Evolutionary conservation across 2,797 vertebrate genomes (phyloP).

Genomic region (Macroramphosus scolopax): DNA sequence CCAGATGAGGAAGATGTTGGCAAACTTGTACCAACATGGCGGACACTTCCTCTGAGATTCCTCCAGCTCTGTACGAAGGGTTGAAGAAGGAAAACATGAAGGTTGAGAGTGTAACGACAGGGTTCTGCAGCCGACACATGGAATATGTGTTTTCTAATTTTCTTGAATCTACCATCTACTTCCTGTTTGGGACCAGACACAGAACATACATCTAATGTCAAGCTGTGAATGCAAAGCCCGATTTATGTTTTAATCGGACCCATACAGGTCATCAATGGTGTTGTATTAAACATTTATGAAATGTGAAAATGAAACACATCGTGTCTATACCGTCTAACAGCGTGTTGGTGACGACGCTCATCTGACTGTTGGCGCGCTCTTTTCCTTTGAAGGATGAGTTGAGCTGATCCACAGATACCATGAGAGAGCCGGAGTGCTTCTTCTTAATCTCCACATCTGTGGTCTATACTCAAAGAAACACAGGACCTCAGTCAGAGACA

Average conservation of each 20-base stretch:
- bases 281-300: too few species aligned
- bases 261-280: not conserved
- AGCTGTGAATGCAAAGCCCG: too few species aligned
- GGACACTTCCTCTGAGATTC: conserved; percentile 97
- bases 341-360: conserved; percentile 96
- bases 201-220: too few species aligned
- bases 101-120: not conserved
- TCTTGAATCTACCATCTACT: not conserved
- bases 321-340: conserved; percentile 87
- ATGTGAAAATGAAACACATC: too few species aligned
- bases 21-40: conserved; percentile 97
- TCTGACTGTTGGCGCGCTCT: conserved; percentile 92
- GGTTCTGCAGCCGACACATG: too few species aligned
- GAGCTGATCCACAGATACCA: conserved; percentile 97
- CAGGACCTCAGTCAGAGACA: conserved; percentile 26
- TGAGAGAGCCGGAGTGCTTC: conserved; percentile 93
- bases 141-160: not conserved
- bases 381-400: conserved; percentile 93
- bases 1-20: conserved; percentile 95
- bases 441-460: conserved; percentile 94
- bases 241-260: too few species aligned
- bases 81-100: not conserved
- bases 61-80: conserved; percentile 84
- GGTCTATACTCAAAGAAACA: conserved; percentile 77
- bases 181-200: too few species aligned